Conservation (phyloP, 2,797 vertebrate species). For the Meda fulgida region DNA sequence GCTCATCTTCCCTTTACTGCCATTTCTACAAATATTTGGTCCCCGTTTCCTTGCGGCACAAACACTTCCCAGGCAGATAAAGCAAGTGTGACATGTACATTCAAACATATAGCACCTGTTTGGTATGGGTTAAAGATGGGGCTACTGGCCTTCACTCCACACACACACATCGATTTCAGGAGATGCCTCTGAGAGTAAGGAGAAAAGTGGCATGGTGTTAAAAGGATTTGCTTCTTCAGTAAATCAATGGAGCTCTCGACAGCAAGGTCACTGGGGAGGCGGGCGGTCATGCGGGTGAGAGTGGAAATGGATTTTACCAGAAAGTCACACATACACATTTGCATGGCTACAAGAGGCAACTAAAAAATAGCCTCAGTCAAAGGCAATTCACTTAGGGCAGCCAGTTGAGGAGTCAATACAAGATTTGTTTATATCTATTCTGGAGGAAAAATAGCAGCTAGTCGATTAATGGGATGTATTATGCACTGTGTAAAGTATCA, state of each 20-base stretch:
- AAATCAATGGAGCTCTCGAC: constrained; percentile 67
- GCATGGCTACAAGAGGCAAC: constrained; percentile 22
- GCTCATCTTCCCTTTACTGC: background rate
- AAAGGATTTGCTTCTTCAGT: constrained; percentile 69
- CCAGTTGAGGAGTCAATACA: constrained; percentile 5
- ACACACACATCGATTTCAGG: constrained; percentile 31
- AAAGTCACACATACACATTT: constrained; percentile 23
- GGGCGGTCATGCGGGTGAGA: constrained; percentile 28
- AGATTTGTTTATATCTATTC: constrained; percentile 33
- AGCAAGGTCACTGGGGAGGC: constrained; percentile 66
- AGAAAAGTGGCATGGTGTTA: constrained; percentile 68
- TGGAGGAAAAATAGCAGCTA: constrained; percentile 15
- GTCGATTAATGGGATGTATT: constrained; percentile 29
- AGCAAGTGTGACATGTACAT: background rate
- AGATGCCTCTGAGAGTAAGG: constrained; percentile 41
- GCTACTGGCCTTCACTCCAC: constrained; percentile 5
- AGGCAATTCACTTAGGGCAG: constrained; percentile 35
- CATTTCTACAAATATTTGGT: background rate
- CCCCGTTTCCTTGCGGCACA: background rate
- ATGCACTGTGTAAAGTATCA: background rate
- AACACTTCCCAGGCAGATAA: background rate
- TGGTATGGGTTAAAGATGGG: background rate
- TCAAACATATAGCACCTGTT: constrained; percentile 1
- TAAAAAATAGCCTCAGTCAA: constrained; percentile 35
- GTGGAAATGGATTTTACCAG: constrained; percentile 47